These are phyloP conservation scores for Nipponia nippon DNA, from an alignment of 2,113 vertebrate genomes.

Conservation along the genomic window DNA sequence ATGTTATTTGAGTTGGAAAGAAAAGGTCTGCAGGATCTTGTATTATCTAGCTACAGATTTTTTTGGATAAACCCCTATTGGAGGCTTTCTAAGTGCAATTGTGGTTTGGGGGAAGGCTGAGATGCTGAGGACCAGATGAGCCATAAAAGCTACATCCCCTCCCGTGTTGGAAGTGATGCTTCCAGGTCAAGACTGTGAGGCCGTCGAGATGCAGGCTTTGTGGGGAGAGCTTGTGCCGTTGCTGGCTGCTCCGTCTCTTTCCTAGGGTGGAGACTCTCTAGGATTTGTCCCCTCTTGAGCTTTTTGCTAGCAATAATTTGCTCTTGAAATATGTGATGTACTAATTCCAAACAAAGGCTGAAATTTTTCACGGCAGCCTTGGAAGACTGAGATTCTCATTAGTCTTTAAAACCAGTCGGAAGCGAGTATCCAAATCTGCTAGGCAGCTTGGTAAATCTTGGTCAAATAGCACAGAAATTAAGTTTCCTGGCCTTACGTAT, in stretches of 20 bases:
- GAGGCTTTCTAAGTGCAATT: conserved; percentile 43
- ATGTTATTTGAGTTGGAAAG: neutral
- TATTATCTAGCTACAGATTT: neutral
- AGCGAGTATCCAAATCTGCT: neutral
- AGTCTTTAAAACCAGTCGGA: neutral
- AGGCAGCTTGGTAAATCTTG: neutral
- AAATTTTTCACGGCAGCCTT: neutral
- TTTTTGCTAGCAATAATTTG: neutral
- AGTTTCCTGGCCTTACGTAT: neutral
- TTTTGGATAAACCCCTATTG: neutral
- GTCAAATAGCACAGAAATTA: neutral
- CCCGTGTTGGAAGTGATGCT: neutral
- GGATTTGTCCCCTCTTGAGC: neutral
- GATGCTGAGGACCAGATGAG: neutral
- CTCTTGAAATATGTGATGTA: neutral
- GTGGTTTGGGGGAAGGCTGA: conserved; percentile 1
- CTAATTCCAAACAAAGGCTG: neutral
- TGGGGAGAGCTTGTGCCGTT: neutral
- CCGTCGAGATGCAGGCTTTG: neutral
- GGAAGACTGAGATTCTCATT: neutral
- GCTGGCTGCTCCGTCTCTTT: neutral
- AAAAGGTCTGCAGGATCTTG: neutral
- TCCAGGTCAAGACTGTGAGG: neutral
- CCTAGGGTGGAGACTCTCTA: neutral
- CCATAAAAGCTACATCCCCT: neutral